Base-by-base conservation (phyloP, 2,113 vertebrate genomes). In the Lamprotornis superbus region DNA sequence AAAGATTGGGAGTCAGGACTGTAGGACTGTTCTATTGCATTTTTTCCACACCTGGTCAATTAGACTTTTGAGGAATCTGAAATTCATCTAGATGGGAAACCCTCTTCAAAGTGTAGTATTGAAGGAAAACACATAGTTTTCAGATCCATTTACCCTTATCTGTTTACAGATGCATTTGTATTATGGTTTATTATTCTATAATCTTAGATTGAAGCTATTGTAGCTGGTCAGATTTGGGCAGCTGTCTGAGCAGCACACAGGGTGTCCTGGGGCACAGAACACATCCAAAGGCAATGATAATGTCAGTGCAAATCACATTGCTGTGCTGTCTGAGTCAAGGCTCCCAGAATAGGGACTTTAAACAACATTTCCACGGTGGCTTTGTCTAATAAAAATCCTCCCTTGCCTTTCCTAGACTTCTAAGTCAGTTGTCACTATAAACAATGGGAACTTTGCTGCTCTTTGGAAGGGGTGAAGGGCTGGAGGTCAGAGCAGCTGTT, bases 381-480 rank as follows among this genome's bases (percentile, higher is more conserved):
- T 83, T 94, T 90, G 52, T 53, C 85, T 71, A 53, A 93, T 68
- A 67, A 86, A 95, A 92, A 24, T 11, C 47, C 39, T 59, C 59
- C 60, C 71, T 17, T 77, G 33, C 85, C 10, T 83, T 93, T 73
- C 21, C 12, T 12, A 60, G 44, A 28, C 25, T 56, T 31, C 9
- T 37, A 49, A 84, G 30, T 37, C 49, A 28, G 80, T 40, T 92
- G 64, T 69, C 64, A 57, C 31, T 64, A 52, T 12, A 80, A 96
- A 81, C 88, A 88, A 68, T 22, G 63, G 59, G 78, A 90, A 33
- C 33, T 63, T 59, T 57, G 85, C 76, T 77, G 1, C 56, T 75
- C 4, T 88, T 86, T 83, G 85, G 90, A 68, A 89, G 28, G 27
- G 19, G 7, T 74, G 85, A 95, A 37, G 71, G 84, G 4, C 70